A percentile compares a stretch with the other conserved stretches of the same genome.
These are phyloP conservation scores for Engystomops pustulosus DNA, from an alignment of 2,113 vertebrate species.

Conservation along the genomic window DNA sequence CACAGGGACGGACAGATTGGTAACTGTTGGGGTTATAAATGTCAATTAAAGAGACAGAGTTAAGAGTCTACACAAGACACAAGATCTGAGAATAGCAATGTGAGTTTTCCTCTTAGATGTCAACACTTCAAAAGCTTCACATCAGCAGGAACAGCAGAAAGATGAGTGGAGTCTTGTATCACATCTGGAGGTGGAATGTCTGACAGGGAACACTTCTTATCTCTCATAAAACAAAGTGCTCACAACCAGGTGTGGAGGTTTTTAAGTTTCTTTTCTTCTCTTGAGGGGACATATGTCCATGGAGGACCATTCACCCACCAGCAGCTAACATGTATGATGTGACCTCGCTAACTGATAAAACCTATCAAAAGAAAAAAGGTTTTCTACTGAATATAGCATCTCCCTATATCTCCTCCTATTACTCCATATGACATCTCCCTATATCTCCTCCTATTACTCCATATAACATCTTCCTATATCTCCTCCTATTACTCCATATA, in stretches of 20 bases:
- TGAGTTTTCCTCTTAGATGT: conserved; percentile 40
- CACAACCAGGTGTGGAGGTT: conserved; percentile 44
- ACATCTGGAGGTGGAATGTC: conserved; percentile 54
- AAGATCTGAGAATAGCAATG: conserved; percentile 27
- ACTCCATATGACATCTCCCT: no score
- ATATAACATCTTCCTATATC: no score
- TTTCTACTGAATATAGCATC: no score
- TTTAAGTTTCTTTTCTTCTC: conserved; percentile 28
- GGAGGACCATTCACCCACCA: conserved; percentile 25
- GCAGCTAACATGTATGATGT: background rate
- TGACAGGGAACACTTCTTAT: conserved; percentile 11
- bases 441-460: no score
- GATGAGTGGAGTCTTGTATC: conserved; percentile 53
- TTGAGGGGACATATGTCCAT: background rate
- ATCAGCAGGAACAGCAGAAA: conserved; percentile 29
- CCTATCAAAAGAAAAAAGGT: background rate
- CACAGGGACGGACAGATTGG: background rate
- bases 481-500: no score
- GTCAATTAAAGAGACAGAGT: background rate
- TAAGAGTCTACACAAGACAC: conserved; percentile 7
- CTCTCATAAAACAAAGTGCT: conserved; percentile 40
- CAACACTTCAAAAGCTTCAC: conserved; percentile 50
- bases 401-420: no score
- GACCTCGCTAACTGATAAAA: background rate
- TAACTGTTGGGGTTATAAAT: conserved; percentile 21